Evolutionary conservation across 2,113 vertebrate genomes (phyloP), one percentile per base, ranked within the genome.

Genomic region (Elgaria multicarinata): DNA sequence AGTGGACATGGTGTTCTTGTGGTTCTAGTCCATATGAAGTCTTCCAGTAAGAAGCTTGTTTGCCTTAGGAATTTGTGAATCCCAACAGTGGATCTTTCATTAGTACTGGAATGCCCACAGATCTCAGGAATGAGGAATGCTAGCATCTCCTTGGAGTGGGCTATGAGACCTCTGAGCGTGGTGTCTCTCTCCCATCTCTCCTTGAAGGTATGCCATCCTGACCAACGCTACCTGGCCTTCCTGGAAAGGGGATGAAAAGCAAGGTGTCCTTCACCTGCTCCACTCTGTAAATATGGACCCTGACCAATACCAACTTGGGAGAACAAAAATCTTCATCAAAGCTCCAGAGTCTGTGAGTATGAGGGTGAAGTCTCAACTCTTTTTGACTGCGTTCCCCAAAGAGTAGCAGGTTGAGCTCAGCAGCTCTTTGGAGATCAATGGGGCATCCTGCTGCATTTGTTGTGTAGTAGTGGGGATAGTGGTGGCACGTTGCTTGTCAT

Each of bases 181-280:
- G 2, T 64, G 50, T 58, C 2, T 71, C 66, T 39, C 46, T 86
- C n/a, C n/a, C 14, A 3, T 85, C 22, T 46, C 26, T 90, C 82
- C 3, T 88, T 77, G 85, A 94, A 99, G 99, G 95, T 99, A 99
- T 0, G 99, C 99, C 90, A 99, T 99, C 93, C 97, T 99, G 92
- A 99, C 99, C 80, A 99, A 98, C 96, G 99, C 98, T 91, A 99
- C 99, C 2, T 99, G 99, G 99, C 99, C 99, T 14, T 96, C 96
- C 0, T 99, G 99, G 99, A 97, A 95, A 89, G 99, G 99, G 31
- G 99, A 99, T 0, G 99, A 99, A 96, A 99, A 98, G 50, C 98
- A 99, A 95, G 99, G 99, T 0, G 98, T 99, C 64, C 96, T 98
- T 83, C 98, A 99, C 88, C 96, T 99, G 90, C 96, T 99, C 72